phyloP scores from a whole-genome alignment of 2,888 invertebrate genomes.

The Drosophila peninsularis region DNA sequence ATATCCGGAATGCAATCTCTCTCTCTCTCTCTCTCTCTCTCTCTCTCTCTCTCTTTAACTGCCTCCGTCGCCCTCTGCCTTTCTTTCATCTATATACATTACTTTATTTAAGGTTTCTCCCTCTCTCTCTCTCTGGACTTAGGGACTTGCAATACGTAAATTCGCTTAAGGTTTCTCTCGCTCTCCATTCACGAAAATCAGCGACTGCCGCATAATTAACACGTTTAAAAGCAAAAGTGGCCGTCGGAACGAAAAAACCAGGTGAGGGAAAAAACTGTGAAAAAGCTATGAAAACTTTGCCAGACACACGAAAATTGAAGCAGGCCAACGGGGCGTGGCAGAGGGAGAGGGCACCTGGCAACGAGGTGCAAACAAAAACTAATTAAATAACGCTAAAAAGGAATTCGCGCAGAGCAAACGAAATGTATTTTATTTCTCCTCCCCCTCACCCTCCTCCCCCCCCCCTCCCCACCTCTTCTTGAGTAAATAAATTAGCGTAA shows the following conservation, averaged over 20 bases:
- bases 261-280: slow-evolving; percentile 24
- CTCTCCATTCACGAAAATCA: slow-evolving; percentile 8
- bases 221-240: slow-evolving; percentile 56
- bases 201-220: slow-evolving; percentile 51
- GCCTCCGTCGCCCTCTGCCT: too few species aligned
- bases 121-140: neutral
- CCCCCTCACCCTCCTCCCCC: neutral
- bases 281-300: slow-evolving; percentile 33
- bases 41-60: too few species aligned
- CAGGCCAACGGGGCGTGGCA: slow-evolving; percentile 23
- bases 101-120: neutral
- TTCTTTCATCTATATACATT: neutral
- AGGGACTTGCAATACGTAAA: neutral
- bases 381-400: slow-evolving; percentile 57
- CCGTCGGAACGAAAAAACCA: neutral
- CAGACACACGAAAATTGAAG: slow-evolving; percentile 20
- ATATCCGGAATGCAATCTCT: neutral
- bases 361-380: slow-evolving; percentile 58
- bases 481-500: slow-evolving; percentile 65
- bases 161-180: neutral
- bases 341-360: slow-evolving; percentile 21
- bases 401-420: slow-evolving; percentile 54
- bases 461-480: slow-evolving; percentile 8
- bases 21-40: neutral
- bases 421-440: slow-evolving; percentile 51